These are phyloP conservation scores for Corythornis vintsioides DNA, from an alignment of 2,113 vertebrate species.

Conservation along the genomic window DNA sequence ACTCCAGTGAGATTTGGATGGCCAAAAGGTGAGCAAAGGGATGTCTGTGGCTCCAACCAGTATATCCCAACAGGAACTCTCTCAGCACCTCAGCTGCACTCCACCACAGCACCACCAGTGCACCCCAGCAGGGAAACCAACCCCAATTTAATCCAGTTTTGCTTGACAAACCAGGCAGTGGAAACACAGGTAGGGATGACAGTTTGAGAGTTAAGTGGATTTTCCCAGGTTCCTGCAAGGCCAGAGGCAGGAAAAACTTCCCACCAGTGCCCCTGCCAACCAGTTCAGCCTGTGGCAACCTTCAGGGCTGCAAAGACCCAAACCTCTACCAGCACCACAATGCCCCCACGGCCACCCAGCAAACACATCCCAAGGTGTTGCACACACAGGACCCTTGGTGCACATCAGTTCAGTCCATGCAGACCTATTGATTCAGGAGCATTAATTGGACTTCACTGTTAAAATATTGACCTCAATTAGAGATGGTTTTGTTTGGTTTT, in stretches of 20 bases:
- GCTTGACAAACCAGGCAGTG: neutral
- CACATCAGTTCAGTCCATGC: neutral
- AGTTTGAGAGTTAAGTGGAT: neutral
- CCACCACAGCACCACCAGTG: neutral
- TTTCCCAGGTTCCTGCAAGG: neutral
- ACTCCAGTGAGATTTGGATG: neutral
- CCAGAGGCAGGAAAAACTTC: neutral
- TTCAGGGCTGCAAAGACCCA: neutral
- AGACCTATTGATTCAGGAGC: constrained; percentile 26
- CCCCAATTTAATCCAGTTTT: neutral
- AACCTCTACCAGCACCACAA: neutral
- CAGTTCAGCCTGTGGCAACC: neutral
- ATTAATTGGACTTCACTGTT: constrained; percentile 36
- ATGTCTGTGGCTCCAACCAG: fast-evolving
- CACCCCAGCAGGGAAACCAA: fast-evolving
- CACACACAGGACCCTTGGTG: neutral
- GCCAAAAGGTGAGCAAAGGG: neutral
- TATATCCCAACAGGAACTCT: fast-evolving
- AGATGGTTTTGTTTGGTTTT: neutral
- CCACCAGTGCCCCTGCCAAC: fast-evolving
- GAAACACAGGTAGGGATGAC: fast-evolving
- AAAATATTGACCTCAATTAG: constrained; percentile 43
- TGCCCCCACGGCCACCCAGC: fast-evolving
- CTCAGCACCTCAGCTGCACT: neutral
- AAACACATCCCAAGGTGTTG: neutral